Base-by-base conservation (phyloP, 2,888 invertebrate species). In the Pollenia angustigena region DNA sequence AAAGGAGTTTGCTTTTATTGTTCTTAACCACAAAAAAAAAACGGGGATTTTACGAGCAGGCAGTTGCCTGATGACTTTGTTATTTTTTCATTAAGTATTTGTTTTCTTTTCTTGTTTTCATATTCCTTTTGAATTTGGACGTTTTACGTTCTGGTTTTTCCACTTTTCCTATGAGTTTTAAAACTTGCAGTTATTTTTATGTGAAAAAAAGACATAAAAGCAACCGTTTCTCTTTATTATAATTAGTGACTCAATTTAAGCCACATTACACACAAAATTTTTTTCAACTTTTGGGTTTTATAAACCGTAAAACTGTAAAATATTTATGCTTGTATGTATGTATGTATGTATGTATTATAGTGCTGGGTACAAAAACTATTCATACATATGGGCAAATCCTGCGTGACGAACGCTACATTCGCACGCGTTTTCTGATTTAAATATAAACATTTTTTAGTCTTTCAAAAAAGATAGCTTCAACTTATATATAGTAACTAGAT, bases 201-300 rank as follows among this genome's bases (percentile, higher is more conserved):
- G 52, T 23, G 48, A 56, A 69, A 60, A 82, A 82, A 68, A 16
- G 56, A 74, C 46, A 68, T 46, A 56, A 81, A 78, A 60, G 64
- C 44, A 60, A 52, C 11, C n/a, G n/a, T 9, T 71, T 68, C 48
- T 58, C 52, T 52, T 16, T 54, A 32, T 75, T 60, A 46, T 84
- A 84, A 84, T 87, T 81, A 84, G 81, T 84, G 74, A 84, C 87
- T 84, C 74, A 87, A 84, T 87, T 87, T 69, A 78, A 81, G 62
- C 69, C 69, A 78, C 62, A 71, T 16, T 32, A 32, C 32, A 68
- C 16, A n/a, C 16, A 44, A 46, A 69, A 62, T 62, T 46, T 44
- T 14, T 62, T 16, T 56, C 66, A 60, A 66, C 40, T 83, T 76
- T 48, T 40, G 14, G 58, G 46, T 79, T 75, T 80, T 83, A 80